Evolutionary conservation across 1,140 invertebrate species (phyloP).

Genomic region (Caerostris darwini): DNA sequence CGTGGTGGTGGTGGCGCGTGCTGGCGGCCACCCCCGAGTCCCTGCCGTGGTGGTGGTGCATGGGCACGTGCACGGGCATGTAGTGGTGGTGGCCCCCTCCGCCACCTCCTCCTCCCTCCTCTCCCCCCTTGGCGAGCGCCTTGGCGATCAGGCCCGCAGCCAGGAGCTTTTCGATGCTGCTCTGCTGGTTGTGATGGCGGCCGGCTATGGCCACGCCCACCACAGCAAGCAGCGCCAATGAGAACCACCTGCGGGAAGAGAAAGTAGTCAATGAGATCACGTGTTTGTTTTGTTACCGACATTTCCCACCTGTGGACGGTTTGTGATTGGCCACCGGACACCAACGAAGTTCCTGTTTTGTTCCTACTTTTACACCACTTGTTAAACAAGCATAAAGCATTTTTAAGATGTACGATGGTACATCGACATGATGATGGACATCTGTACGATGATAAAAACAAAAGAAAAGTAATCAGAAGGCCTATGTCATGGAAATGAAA

Average conservation of each 20-base stretch:
- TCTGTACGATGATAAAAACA: too few species aligned
- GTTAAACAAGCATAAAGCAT: too few species aligned
- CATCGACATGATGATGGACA: too few species aligned
- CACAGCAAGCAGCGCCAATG: neutral
- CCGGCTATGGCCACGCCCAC: neutral
- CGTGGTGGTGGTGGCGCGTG: constrained; percentile 50
- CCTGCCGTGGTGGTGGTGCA: neutral
- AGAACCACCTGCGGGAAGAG: neutral
- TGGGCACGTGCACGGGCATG: neutral
- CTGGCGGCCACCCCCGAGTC: neutral
- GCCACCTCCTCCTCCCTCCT: constrained; percentile 65
- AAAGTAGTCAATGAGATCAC: too few species aligned
- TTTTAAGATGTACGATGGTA: too few species aligned
- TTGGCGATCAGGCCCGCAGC: constrained; percentile 74
- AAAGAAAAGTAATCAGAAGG: too few species aligned
- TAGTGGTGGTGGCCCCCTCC: constrained; percentile 24
- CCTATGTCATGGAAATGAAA: too few species aligned
- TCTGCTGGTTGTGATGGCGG: constrained; percentile 20
- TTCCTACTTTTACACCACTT: too few species aligned
- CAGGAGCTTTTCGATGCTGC: constrained; percentile 67
- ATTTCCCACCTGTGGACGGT: too few species aligned
- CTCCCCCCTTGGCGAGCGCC: constrained; percentile 64
- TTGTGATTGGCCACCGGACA: too few species aligned
- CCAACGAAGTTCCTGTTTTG: too few species aligned
- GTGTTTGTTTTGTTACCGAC: too few species aligned